Conservation (phyloP, 2,113 vertebrate species). For the Microcebus jonahi region DNA sequence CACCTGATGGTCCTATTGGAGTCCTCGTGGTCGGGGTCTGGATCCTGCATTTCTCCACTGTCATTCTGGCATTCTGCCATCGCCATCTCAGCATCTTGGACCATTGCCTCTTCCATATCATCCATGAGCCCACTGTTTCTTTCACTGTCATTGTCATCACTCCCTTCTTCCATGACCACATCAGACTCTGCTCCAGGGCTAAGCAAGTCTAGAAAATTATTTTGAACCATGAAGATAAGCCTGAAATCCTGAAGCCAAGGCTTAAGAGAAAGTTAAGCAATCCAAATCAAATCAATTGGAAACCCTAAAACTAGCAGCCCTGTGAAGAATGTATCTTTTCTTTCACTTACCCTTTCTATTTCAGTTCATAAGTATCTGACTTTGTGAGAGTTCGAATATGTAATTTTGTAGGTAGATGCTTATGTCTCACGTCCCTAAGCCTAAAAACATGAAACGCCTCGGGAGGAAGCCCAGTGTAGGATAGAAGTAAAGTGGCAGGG, state of each 20-base stretch:
- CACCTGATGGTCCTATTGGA: conserved; percentile 96
- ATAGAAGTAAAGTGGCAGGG: background rate
- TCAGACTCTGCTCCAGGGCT: conserved; percentile 95
- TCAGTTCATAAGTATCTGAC: background rate
- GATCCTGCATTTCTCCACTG: conserved; percentile 91
- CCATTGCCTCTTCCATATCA: conserved; percentile 93
- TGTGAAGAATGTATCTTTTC: background rate
- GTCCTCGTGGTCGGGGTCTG: conserved; percentile 91
- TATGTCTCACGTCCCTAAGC: background rate
- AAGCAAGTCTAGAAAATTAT: conserved; percentile 89
- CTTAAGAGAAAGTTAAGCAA: conserved; percentile 26
- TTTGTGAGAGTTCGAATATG: background rate
- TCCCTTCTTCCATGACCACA: conserved; percentile 93
- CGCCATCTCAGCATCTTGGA: conserved; percentile 88
- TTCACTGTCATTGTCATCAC: conserved; percentile 94
- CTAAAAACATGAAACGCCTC: background rate
- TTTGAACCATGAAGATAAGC: conserved; percentile 53
- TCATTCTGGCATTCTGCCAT: conserved; percentile 89
- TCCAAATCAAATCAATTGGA: conserved; percentile 19
- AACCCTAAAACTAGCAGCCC: background rate
- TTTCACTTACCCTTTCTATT: background rate
- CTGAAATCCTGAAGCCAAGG: background rate
- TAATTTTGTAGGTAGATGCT: background rate
- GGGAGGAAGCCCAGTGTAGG: background rate
- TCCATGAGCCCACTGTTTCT: conserved; percentile 91